Evolutionary conservation across 2,113 vertebrate genomes (phyloP), one percentile per base, ranked within the genome.

Genomic region (Hassar affinis): DNA sequence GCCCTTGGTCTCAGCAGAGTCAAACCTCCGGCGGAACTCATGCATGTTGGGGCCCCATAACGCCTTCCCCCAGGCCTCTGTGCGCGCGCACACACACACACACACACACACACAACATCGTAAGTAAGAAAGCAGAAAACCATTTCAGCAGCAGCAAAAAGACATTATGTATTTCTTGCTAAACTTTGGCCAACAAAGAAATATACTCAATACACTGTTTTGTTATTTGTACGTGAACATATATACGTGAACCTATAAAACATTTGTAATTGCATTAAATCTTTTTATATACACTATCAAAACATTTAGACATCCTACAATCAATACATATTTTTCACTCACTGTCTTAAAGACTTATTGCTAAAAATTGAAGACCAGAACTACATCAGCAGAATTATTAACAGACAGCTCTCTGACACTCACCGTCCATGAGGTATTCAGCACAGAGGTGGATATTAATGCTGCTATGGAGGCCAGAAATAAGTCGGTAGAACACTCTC

Each of bases 391-490:
- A 30, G 45, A 30, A 30, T 49, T 74, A 49, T 49, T 27, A 74
- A 27, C 9, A 49, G 12, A 51, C 2, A 7, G 15, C 51, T 51
- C 11, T 51, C 35, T 38, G 1, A 38, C 9, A 52, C 88, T 87
- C 95, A 99, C 97, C 97, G 89, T 98, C 96, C 85, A 97, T 92
- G 89, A 99, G 96, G 87, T 97, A 96, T 88, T 97, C 92, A 22
- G 96, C 96, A 82, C 95, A 96, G 17, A 99, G 94, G 90, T 99
- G 97, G 90, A 99, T 94, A 89, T 99, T 99, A 92, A 99, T 99
- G 92, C 97, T 99, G 92, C 95, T 96, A 87, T 99, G 97, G 85
- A 99, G 97, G 87, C 97, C 97, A 0, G 97, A 99, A 91, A 99
- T 99, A 35, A 99, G 95, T 35, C 97, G 92, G 89, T 99, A 99